Percentiles rank a stretch among this genome's conserved stretches.
phyloP scores from a whole-genome alignment of 2,888 invertebrate species.

The Epinotia ramella region DNA sequence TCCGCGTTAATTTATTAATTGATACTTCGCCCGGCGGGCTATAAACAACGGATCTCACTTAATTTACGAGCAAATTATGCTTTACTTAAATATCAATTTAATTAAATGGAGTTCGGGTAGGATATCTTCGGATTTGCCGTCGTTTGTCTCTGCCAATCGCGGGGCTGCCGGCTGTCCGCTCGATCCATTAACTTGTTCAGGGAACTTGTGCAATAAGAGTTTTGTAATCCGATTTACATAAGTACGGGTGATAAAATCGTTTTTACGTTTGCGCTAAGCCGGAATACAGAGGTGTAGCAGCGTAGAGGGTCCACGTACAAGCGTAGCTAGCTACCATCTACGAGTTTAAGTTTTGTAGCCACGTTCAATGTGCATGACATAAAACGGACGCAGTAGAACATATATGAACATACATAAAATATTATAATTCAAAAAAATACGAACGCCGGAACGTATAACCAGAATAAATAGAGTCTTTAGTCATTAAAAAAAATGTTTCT shows the following conservation, averaged over 20 bases:
- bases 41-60: slow-evolving; percentile 84
- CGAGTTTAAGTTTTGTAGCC: not conserved
- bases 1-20: slow-evolving; percentile 84
- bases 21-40: slow-evolving; percentile 76
- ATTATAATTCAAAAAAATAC: too few relatives aligned
- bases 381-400: too few relatives aligned
- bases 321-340: not conserved
- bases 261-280: not conserved
- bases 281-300: not conserved
- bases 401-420: too few relatives aligned
- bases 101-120: slow-evolving; percentile 79
- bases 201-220: slow-evolving; percentile 25
- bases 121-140: slow-evolving; percentile 73
- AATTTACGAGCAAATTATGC: slow-evolving; percentile 85
- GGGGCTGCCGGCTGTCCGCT: slow-evolving; percentile 46
- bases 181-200: slow-evolving; percentile 31
- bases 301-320: slow-evolving; percentile 25
- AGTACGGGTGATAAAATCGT: slow-evolving; percentile 7
- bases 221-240: slow-evolving; percentile 26
- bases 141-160: slow-evolving; percentile 77
- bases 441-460: too few relatives aligned
- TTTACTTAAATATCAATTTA: slow-evolving; percentile 86
- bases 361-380: not conserved
- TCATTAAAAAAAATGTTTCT: too few relatives aligned
- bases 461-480: too few relatives aligned